Evolutionary conservation across 2,113 vertebrate species (phyloP).

Genomic region (Phyllostomus discolor): DNA sequence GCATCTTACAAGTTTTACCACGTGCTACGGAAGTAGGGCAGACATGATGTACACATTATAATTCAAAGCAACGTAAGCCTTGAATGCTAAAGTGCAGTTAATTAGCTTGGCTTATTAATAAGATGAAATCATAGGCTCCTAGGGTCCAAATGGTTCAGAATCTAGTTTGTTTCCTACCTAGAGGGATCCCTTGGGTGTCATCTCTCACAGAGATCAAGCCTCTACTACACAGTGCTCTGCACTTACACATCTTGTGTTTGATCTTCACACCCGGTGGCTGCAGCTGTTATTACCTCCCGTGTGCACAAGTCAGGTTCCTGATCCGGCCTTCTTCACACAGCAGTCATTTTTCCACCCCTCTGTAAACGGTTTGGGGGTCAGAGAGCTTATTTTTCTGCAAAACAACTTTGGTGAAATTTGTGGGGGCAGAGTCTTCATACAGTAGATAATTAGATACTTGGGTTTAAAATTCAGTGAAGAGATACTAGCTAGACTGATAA

Average conservation of each 20-base stretch:
- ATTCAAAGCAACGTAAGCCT: background rate
- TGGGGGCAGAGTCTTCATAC: background rate
- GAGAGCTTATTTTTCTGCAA: background rate
- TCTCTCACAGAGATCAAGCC: background rate
- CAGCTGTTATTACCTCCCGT: background rate
- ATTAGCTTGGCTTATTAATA: conserved; percentile 22
- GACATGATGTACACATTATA: background rate
- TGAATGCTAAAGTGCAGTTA: background rate
- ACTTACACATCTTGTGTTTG: fast-evolving
- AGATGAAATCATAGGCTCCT: background rate
- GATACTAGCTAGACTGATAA: background rate
- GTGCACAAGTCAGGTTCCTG: background rate
- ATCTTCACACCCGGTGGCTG: background rate
- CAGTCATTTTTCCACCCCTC: background rate
- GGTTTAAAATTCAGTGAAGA: background rate
- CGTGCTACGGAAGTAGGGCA: background rate
- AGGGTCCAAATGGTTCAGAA: background rate
- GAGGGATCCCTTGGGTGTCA: background rate
- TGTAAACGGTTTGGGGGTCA: background rate
- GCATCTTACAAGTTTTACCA: background rate
- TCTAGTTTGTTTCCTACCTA: background rate
- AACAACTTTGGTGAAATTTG: background rate
- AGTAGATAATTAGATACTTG: background rate
- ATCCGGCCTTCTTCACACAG: background rate
- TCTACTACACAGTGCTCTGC: background rate